Evolutionary conservation across 2,888 invertebrate genomes (phyloP).

Genomic region (Lissonota sp.): DNA sequence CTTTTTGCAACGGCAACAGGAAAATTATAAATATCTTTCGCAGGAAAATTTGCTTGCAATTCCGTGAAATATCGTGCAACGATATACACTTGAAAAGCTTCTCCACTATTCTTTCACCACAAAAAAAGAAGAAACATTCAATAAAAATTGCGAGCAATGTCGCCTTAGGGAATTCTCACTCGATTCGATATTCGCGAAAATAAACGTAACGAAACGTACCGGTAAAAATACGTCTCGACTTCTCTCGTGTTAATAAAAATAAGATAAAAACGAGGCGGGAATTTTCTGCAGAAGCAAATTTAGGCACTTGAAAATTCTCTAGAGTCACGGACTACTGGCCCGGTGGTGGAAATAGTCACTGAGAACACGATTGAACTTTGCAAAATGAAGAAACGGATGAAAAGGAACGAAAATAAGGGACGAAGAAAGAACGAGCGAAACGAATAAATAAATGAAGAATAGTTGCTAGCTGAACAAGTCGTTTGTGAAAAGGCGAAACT

Average conservation of each 20-base stretch:
- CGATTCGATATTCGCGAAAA: background rate
- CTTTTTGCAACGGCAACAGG: no score
- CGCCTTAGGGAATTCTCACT: background rate
- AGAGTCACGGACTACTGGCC: constrained; percentile 47
- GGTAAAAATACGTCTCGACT: no score
- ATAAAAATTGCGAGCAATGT: background rate
- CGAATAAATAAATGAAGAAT: constrained; percentile 9
- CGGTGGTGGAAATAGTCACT: constrained; percentile 50
- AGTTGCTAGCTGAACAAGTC: background rate
- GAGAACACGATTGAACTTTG: background rate
- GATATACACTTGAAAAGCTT: constrained; percentile 2
- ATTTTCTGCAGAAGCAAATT: constrained; percentile 29
- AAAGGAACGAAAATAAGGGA: constrained; percentile 15
- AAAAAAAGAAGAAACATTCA: background rate
- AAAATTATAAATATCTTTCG: constrained; percentile 17
- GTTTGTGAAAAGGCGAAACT: constrained; percentile 13
- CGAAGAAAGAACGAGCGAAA: constrained; percentile 12
- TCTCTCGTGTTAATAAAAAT: no score
- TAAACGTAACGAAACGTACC: background rate
- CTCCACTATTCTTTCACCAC: background rate
- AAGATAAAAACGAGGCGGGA: constrained; percentile 9
- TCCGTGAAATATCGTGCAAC: constrained; percentile 29
- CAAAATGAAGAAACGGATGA: constrained; percentile 4
- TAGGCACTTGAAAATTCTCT: constrained; percentile 19
- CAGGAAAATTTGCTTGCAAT: constrained; percentile 31